A percentile compares a stretch with the other conserved stretches of the same genome.
These are phyloP conservation scores for Neoitamus cyanurus DNA, from an alignment of 2,888 invertebrate species.

Conservation along the genomic window DNA sequence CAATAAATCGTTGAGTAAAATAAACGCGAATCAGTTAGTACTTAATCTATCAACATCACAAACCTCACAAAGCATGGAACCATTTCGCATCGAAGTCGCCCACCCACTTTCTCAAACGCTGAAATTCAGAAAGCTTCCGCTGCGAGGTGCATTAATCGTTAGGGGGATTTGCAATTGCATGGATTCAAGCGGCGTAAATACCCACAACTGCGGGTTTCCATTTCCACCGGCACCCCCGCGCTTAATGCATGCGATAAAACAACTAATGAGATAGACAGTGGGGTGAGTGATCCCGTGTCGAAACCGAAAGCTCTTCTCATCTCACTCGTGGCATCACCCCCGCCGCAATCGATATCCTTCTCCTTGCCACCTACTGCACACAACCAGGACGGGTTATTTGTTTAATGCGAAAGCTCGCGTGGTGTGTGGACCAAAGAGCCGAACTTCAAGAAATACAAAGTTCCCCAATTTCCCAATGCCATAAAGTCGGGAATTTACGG, in stretches of 20 bases:
- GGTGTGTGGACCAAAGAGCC: background rate
- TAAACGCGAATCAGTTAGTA: too few relatives aligned
- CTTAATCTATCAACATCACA: too few relatives aligned
- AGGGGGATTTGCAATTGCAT: background rate
- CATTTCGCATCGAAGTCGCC: background rate
- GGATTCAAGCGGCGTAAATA: background rate
- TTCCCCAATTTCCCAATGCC: background rate
- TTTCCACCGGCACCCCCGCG: background rate
- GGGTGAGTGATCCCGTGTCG: background rate
- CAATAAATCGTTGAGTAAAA: too few relatives aligned
- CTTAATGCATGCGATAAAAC: background rate
- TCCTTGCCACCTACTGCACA: background rate
- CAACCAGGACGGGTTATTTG: background rate
- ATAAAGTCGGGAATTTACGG: background rate
- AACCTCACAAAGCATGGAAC: background rate
- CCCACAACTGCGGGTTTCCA: background rate
- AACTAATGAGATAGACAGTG: background rate
- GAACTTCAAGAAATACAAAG: background rate
- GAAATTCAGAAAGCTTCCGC: conserved; percentile 23
- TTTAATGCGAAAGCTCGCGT: background rate
- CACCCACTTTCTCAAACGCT: background rate
- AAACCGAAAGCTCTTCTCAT: background rate
- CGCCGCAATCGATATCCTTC: background rate
- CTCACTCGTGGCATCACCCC: background rate
- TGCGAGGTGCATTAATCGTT: background rate